Evolutionary conservation across 2,888 invertebrate species (phyloP), one percentile per base, ranked within the genome.

Genomic region (Timema cristinae): DNA sequence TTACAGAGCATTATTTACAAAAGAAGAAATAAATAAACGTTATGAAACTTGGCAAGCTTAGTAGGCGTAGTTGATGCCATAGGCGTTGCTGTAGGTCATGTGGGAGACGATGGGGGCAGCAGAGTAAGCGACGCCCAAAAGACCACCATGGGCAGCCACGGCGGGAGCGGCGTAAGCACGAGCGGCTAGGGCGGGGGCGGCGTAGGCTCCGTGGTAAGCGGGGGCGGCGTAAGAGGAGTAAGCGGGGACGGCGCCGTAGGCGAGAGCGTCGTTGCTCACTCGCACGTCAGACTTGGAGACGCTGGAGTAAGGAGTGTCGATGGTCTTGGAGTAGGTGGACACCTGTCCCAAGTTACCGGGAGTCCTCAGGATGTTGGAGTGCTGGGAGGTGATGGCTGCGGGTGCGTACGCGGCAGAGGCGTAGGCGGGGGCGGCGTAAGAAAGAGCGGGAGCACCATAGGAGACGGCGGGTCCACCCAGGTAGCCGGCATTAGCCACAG

Each of bases 291-390:
- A 84, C 79, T 90, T 90, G 78, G 89, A 87, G 66, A 89, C 89
- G 79, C 89, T 90, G 69, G 90, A 90, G 84, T 87, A 91, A 10
- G 91, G 90, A 5, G 91, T 91, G 81, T 89, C 89, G 77, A 91
- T 86, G 74, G 89, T 86, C 80, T 90, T 91, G 32, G 87, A 85
- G 82, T 88, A 89, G 68, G 90, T 89, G 15, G 91, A 89, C 72
- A 89, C 85, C 75, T 82, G 81, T 74, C 90, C 90, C 75, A 91
- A 83, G 80, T 91, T 91, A 76, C 89, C 91, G 73, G 85, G 88
- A 68, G 86, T 85, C 75, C 89, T 84, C 76, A 87, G 80, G 77
- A 76, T 77, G 76, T 71, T 77, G 72, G 76, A 71, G 61, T 73
- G 72, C 71, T 76, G 72, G 71, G 75, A 68, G 68, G 77, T 75